phyloP scores from a whole-genome alignment of 2,113 vertebrate species.

The Haemorhous mexicanus region DNA sequence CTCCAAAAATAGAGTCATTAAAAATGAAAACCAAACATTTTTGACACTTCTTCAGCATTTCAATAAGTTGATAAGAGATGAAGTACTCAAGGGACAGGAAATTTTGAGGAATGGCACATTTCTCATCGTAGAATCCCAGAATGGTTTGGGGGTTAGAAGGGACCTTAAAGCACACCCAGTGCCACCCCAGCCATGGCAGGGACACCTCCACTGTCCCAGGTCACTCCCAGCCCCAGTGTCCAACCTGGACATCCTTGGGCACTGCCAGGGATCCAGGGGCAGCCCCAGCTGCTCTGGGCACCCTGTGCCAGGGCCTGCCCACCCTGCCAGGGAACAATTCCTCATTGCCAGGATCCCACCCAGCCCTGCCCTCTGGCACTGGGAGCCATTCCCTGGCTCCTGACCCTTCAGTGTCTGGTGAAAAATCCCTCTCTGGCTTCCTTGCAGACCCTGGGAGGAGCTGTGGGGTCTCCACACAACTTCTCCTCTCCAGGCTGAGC shows the following conservation, averaged over 20 bases:
- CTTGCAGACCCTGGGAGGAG: neutral
- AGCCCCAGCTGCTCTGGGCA: neutral
- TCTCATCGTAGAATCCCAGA: neutral
- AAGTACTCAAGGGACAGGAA: neutral
- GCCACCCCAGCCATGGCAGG: neutral
- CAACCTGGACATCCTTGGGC: neutral
- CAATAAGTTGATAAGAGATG: neutral
- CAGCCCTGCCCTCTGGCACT: neutral
- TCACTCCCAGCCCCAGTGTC: neutral
- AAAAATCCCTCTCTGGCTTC: neutral
- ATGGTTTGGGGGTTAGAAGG: neutral
- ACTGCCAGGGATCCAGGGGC: neutral
- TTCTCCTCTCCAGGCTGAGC: neutral
- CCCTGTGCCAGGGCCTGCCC: neutral
- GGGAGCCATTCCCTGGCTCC: neutral
- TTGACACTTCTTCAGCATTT: neutral
- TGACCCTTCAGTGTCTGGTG: neutral
- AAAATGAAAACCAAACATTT: neutral
- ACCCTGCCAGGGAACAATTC: neutral
- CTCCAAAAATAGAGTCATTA: neutral
- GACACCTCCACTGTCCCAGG: neutral
- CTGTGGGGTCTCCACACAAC: neutral
- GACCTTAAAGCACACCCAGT: accelerated
- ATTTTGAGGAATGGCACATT: neutral
- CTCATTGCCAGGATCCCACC: neutral